A percentile compares a stretch with the other conserved stretches of the same genome.
These are phyloP conservation scores for Folsomia manolachei DNA, from an alignment of 2,888 invertebrate species.

Conservation along the genomic window DNA sequence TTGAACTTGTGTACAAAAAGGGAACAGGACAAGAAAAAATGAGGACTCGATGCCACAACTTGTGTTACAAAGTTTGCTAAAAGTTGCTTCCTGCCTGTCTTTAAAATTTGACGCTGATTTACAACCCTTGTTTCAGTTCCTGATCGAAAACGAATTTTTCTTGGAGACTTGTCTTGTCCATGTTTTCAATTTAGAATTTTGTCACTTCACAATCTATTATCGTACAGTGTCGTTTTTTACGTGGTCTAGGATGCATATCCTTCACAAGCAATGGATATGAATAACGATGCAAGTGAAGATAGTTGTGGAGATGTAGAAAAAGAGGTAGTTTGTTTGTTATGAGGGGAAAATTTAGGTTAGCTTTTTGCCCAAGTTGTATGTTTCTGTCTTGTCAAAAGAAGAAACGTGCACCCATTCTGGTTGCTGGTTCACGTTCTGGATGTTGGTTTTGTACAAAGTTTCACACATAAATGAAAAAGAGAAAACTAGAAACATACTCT, in stretches of 20 bases:
- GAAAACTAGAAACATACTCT: too few relatives aligned
- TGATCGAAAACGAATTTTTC: slow-evolving; percentile 9
- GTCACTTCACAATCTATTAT: background rate
- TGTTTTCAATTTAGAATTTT: slow-evolving; percentile 1
- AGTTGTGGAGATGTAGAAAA: too few relatives aligned
- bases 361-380: background rate
- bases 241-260: too few relatives aligned
- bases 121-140: slow-evolving; percentile 1
- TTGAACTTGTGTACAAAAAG: background rate
- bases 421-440: too few relatives aligned
- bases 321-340: too few relatives aligned
- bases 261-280: too few relatives aligned
- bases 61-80: background rate
- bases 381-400: background rate
- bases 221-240: too few relatives aligned
- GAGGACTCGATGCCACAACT: background rate
- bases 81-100: background rate
- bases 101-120: slow-evolving; percentile 8
- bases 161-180: background rate
- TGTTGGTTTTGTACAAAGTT: too few relatives aligned
- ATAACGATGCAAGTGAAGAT: too few relatives aligned
- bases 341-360: background rate
- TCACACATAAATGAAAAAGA: too few relatives aligned
- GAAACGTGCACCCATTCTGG: too few relatives aligned
- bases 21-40: background rate